phyloP scores from a whole-genome alignment of 2,797 vertebrate species.

The Poeciliopsis paucimaculata region DNA sequence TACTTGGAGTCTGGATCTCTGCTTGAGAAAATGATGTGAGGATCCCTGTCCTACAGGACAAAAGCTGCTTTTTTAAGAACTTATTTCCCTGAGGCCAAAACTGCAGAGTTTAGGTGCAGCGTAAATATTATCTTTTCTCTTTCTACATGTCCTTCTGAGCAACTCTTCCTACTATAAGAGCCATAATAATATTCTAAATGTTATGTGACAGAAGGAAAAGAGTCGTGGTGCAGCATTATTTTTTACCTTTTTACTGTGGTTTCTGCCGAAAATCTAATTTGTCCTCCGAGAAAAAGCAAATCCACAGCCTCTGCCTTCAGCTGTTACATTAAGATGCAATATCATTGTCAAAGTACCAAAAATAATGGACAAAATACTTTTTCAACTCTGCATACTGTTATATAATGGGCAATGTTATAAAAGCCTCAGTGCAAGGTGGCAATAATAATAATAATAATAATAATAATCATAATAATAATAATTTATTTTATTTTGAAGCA shows the following conservation, averaged over 20 bases:
- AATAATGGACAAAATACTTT: constrained; percentile 40
- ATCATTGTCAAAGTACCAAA: constrained; percentile 17
- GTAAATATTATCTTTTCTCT: background rate
- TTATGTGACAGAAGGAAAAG: background rate
- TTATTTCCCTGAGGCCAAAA: background rate
- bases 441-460: no score
- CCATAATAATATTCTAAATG: constrained; percentile 3
- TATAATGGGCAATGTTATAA: constrained; percentile 56
- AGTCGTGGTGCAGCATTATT: background rate
- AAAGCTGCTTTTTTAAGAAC: background rate
- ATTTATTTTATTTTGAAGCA: no score
- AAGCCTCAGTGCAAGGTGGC: constrained; percentile 32
- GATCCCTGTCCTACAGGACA: background rate
- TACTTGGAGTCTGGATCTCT: background rate
- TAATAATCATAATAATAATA: no score
- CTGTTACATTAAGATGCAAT: constrained; percentile 6
- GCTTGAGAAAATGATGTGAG: background rate
- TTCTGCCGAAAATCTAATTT: constrained; percentile 19
- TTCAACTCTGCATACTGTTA: constrained; percentile 39
- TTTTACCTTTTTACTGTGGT: background rate
- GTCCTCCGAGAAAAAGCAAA: constrained; percentile 17
- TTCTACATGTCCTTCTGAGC: background rate
- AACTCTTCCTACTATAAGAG: background rate
- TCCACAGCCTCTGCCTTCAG: background rate
- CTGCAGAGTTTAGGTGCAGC: background rate